Evolutionary conservation across 2,888 invertebrate species (phyloP), one percentile per base, ranked within the genome.

Genomic region (Stictocephala bisonia): DNA sequence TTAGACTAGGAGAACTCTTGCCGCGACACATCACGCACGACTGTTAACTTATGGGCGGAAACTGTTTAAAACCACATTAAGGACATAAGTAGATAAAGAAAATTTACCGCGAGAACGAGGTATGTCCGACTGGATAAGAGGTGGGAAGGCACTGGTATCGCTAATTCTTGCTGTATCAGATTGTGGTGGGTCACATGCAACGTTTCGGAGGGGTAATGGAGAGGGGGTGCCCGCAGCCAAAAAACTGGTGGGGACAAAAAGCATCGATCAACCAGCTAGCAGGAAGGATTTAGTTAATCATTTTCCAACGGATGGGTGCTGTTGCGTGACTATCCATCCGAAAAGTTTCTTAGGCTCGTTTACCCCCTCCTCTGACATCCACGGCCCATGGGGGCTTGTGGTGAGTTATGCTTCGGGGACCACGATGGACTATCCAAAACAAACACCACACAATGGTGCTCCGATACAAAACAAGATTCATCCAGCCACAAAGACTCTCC

Each of bases 321-420:
- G 22, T 56, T 70, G 58, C 70, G 70, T 71, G 70, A 58, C 58
- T 22, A 27, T 7, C 58, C 56, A 71, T 71, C 20, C 56, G 40
- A 31, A 24, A 50, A 40, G 56, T 40, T 69, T 56, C 69, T 69
- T 53, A 69, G 69, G 4, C n/a, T 35, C 40, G 35, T 60, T 35
- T 22, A 35, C 35, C 40, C 60, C 60, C 35, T n/a, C 13, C 44
- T 24, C 41, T n/a, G n/a, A n/a, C n/a, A n/a, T n/a, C 22, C n/a
- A n/a, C 44, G 26, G 26, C 31, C n/a, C n/a, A 64, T n/a, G n/a
- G 26, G 22, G 4, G n/a, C 18, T 35, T 18, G 27, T 11, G 58
- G 58, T 22, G 22, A 40, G 64, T 64, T 64, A 60, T 60, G 64
- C 64, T 44, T 35, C 64, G 44, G 24, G n/a, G 6, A 51, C 44